Percentiles rank a stretch among this genome's conserved stretches.
Evolutionary conservation across 2,888 invertebrate species (phyloP).

Genomic region (Baccha elongata): DNA sequence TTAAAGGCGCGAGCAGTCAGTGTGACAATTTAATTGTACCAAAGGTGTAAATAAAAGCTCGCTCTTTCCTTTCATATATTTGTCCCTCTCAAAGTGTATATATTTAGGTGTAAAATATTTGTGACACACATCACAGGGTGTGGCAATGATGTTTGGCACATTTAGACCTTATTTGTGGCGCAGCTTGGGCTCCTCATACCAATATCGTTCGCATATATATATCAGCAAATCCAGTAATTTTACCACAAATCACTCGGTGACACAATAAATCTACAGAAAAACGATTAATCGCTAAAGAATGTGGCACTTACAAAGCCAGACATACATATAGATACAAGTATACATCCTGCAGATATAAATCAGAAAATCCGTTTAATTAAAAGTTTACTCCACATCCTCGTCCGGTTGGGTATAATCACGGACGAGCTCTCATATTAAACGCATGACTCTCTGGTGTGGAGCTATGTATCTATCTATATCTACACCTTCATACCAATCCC

Average conservation of each 20-base stretch:
- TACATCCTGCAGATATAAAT: conserved; percentile 68
- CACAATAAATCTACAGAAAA: conserved; percentile 75
- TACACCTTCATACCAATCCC: conserved; percentile 4
- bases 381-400: conserved; percentile 70
- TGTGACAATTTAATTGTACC: conserved; percentile 73
- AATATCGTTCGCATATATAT: conserved; percentile 11
- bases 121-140: conserved; percentile 23
- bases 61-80: not conserved
- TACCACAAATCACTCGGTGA: conserved; percentile 75
- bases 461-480: conserved; percentile 22
- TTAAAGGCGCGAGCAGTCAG: conserved; percentile 70
- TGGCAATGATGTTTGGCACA: conserved; percentile 64
- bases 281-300: conserved; percentile 74
- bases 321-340: conserved; percentile 29
- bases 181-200: conserved; percentile 1
- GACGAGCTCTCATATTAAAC: conserved; percentile 65
- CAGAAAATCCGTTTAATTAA: conserved; percentile 74
- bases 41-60: conserved; percentile 67
- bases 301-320: conserved; percentile 60
- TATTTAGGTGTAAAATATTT: conserved; percentile 47
- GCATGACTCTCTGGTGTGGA: conserved; percentile 31
- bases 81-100: not conserved
- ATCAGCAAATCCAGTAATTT: conserved; percentile 64
- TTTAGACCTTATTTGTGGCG: conserved; percentile 68
- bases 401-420: conserved; percentile 58